phyloP scores from a whole-genome alignment of 2,113 vertebrate species.

The Crotalus horridus region DNA sequence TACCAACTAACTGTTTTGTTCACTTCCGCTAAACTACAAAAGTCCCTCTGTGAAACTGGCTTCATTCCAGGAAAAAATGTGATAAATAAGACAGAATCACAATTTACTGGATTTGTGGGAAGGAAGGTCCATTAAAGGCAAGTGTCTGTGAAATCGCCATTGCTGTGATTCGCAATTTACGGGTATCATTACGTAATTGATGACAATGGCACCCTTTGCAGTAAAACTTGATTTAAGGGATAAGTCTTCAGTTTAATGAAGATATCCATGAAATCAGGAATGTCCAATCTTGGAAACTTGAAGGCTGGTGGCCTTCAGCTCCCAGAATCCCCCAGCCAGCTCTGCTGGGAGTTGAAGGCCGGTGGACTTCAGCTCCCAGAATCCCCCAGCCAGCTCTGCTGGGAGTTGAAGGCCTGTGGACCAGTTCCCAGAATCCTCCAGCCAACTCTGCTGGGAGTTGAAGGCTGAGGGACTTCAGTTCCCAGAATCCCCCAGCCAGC shows the following conservation, averaged over 20 bases:
- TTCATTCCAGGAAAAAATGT: neutral
- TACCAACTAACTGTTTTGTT: neutral
- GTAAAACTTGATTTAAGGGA: neutral
- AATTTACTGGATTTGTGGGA: neutral
- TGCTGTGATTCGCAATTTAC: neutral
- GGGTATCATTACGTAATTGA: neutral
- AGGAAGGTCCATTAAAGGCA: neutral
- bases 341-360: neutral
- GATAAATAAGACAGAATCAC: neutral
- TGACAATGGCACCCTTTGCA: neutral
- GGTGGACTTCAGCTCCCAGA: neutral
- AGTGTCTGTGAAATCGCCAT: neutral
- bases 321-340: neutral
- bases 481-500: neutral
- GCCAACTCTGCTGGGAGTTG: neutral
- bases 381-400: neutral
- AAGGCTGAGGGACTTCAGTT: neutral
- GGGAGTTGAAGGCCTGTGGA: neutral
- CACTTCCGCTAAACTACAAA: neutral
- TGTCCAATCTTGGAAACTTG: neutral
- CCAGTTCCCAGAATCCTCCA: neutral
- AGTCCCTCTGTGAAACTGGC: neutral
- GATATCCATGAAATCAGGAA: neutral
- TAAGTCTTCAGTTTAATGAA: neutral
- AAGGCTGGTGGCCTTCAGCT: neutral